phyloP scores from a whole-genome alignment of 1,140 invertebrate species.

The Drosophila pallidifrons region DNA sequence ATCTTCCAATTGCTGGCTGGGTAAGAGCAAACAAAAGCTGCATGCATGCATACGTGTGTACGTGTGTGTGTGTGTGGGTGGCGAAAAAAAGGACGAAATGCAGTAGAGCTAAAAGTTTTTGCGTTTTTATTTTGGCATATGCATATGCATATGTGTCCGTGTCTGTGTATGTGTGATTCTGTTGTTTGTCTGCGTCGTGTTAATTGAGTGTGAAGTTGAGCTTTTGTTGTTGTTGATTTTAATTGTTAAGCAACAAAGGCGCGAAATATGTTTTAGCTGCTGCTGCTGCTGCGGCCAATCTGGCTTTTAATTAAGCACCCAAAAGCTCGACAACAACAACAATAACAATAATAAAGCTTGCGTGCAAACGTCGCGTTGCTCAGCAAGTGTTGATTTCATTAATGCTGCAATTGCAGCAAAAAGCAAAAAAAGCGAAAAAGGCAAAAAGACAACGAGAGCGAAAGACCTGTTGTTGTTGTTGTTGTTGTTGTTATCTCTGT shows the following conservation, averaged over 20 bases:
- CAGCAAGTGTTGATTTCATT: slow-evolving; percentile 80
- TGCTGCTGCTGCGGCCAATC: slow-evolving; percentile 40
- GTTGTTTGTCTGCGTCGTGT: slow-evolving; percentile 73
- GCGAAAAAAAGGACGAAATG: slow-evolving; percentile 41
- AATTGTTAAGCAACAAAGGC: slow-evolving; percentile 83
- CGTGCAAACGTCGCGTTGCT: slow-evolving; percentile 62
- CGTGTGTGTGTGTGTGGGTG: slow-evolving; percentile 42
- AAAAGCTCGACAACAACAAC: slow-evolving; percentile 42
- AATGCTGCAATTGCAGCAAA: slow-evolving; percentile 71
- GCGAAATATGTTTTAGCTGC: slow-evolving; percentile 80
- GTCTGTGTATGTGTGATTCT: slow-evolving; percentile 21
- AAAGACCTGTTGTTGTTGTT: slow-evolving; percentile 52
- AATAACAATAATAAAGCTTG: slow-evolving; percentile 49
- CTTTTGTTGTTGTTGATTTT: slow-evolving; percentile 77
- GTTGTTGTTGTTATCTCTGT: slow-evolving; percentile 9
- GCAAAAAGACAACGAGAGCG: slow-evolving; percentile 44
- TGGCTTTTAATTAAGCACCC: slow-evolving; percentile 74
- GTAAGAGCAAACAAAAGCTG: slow-evolving; percentile 78
- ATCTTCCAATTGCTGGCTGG: no score
- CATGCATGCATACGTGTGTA: slow-evolving; percentile 10
- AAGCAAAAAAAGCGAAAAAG: slow-evolving; percentile 35
- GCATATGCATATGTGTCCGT: neutral
- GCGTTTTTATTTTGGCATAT: slow-evolving; percentile 45
- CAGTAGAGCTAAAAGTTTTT: slow-evolving; percentile 61
- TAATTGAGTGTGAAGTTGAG: slow-evolving; percentile 82